Evolutionary conservation across 2,888 invertebrate species (phyloP).

Genomic region (Hemistola chrysoprasaria): DNA sequence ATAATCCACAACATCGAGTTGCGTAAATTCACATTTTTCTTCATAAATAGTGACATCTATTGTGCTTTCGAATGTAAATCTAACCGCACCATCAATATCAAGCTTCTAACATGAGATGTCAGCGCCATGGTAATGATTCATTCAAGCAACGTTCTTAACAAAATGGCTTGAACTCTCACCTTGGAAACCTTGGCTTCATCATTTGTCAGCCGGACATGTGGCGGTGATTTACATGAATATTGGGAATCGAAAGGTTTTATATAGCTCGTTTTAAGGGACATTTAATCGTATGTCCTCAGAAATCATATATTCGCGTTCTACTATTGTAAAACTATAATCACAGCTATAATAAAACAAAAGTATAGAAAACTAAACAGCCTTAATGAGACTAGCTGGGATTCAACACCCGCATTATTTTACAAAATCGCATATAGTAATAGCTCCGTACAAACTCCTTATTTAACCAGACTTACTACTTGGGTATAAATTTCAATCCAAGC

Average conservation of each 20-base stretch:
- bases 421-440: too few species aligned
- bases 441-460: constrained; percentile 10
- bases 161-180: constrained; percentile 48
- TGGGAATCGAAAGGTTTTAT: constrained; percentile 35
- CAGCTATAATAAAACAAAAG: too few species aligned
- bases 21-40: constrained; percentile 2
- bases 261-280: constrained; percentile 40
- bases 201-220: constrained; percentile 54
- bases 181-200: constrained; percentile 47
- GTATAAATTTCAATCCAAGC: constrained; percentile 4
- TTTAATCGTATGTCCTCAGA: constrained; percentile 13
- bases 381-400: too few species aligned
- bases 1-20: background rate
- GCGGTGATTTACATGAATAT: constrained; percentile 49
- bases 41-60: constrained; percentile 13
- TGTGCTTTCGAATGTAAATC: constrained; percentile 18
- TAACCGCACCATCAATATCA: constrained; percentile 21
- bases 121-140: constrained; percentile 36
- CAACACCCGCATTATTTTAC: too few species aligned
- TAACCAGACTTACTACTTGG: constrained; percentile 9
- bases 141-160: constrained; percentile 32
- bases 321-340: too few species aligned
- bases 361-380: too few species aligned
- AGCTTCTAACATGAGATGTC: constrained; percentile 30
- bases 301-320: too few species aligned